Percentiles rank a stretch among this genome's conserved stretches.
Conservation (phyloP, 1,140 invertebrate species). For the Bombus soroeensis region DNA sequence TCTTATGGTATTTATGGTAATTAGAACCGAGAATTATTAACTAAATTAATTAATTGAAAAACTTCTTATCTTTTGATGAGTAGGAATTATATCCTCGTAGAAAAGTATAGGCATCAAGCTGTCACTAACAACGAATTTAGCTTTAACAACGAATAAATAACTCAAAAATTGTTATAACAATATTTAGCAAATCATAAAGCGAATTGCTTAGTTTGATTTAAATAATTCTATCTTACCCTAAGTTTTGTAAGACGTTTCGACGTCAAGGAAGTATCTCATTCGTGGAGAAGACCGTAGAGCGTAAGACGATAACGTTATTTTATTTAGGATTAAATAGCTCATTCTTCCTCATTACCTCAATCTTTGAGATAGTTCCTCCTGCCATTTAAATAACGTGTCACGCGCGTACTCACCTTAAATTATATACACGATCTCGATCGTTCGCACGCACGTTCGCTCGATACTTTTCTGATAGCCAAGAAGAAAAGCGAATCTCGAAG, state of each 20-base stretch:
- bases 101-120: too few relatives aligned
- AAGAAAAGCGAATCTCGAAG: neutral
- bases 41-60: too few relatives aligned
- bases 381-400: constrained; percentile 55
- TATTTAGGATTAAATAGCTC: constrained; percentile 58
- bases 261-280: constrained; percentile 73
- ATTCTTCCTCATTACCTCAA: constrained; percentile 75
- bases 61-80: too few relatives aligned
- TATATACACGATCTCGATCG: constrained; percentile 32
- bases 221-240: neutral
- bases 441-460: neutral
- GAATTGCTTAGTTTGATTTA: too few relatives aligned
- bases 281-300: constrained; percentile 66
- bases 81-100: too few relatives aligned
- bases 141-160: too few relatives aligned
- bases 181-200: too few relatives aligned
- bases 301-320: constrained; percentile 61
- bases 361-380: constrained; percentile 76
- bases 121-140: too few relatives aligned
- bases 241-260: constrained; percentile 59
- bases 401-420: constrained; percentile 42
- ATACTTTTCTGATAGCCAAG: neutral
- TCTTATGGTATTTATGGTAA: too few relatives aligned
- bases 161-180: too few relatives aligned
- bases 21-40: too few relatives aligned